phyloP scores from a whole-genome alignment of 2,113 vertebrate species.

The Bubo bubo region DNA sequence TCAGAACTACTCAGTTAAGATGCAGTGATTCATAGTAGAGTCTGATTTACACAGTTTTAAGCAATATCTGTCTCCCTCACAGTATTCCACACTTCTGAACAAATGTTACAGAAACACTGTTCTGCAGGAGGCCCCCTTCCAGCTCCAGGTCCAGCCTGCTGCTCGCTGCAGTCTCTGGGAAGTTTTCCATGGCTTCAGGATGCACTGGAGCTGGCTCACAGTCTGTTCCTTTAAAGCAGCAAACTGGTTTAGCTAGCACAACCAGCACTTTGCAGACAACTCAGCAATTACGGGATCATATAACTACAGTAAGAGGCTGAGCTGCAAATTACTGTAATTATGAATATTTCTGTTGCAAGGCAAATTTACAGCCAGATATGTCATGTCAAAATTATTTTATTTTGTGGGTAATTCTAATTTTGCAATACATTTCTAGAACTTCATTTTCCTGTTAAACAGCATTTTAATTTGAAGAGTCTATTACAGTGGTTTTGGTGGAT shows the following conservation, averaged over 20 bases:
- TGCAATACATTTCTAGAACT: constrained; percentile 55
- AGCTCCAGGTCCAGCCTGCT: not conserved
- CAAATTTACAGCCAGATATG: constrained; percentile 65
- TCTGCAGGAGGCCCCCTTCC: not conserved
- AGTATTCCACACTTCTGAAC: not conserved
- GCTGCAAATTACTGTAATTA: constrained; percentile 69
- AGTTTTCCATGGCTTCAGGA: constrained; percentile 48
- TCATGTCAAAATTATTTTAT: constrained; percentile 61
- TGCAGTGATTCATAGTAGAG: not conserved
- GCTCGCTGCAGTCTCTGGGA: not conserved
- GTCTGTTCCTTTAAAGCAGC: constrained; percentile 42
- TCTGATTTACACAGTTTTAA: not conserved
- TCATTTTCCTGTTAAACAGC: constrained; percentile 64
- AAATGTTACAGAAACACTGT: not conserved
- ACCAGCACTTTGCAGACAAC: constrained; percentile 49
- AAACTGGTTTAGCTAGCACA: constrained; percentile 69
- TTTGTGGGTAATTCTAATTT: constrained; percentile 62
- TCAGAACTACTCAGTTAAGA: not conserved
- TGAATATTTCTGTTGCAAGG: constrained; percentile 62
- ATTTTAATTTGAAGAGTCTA: constrained; percentile 55
- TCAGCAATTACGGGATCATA: constrained; percentile 59
- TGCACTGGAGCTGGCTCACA: not conserved
- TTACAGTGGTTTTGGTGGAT: constrained; percentile 8
- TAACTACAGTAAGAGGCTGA: constrained; percentile 61
- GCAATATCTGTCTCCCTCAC: not conserved